phyloP scores from a whole-genome alignment of 1,140 invertebrate species.

The Hylaeus volcanicus region DNA sequence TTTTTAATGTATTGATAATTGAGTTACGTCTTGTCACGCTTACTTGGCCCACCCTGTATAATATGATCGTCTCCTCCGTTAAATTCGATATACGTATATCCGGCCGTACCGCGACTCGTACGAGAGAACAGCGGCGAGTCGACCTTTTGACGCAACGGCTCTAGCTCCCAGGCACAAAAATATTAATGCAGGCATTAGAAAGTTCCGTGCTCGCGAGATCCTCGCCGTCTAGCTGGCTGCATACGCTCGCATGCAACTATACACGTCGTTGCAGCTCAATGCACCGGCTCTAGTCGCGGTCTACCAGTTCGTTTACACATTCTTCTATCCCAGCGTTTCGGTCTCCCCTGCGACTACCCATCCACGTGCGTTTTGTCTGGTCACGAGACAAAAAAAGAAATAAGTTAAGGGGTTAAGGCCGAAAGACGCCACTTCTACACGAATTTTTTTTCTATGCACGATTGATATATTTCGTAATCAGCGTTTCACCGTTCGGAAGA shows the following conservation, averaged over 20 bases:
- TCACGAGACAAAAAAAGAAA: too few species aligned
- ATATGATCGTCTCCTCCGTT: constrained; percentile 37
- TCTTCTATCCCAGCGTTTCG: neutral
- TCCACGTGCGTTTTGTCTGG: too few species aligned
- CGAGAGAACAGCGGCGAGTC: constrained; percentile 50
- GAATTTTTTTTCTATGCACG: too few species aligned
- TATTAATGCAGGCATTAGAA: constrained; percentile 71
- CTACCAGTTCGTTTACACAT: neutral
- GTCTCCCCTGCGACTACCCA: too few species aligned
- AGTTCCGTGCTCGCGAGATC: constrained; percentile 65
- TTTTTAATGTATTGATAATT: too few species aligned
- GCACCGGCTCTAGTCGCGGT: constrained; percentile 12
- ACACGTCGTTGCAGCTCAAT: constrained; percentile 15
- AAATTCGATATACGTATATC: constrained; percentile 50
- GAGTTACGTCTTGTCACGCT: too few species aligned
- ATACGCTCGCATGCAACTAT: neutral
- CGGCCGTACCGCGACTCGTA: constrained; percentile 46
- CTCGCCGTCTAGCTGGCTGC: constrained; percentile 39
- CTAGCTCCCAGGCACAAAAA: constrained; percentile 67
- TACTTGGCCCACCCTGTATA: constrained; percentile 4
- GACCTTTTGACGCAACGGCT: constrained; percentile 70
- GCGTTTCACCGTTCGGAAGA: too few species aligned
- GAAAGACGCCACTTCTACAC: too few species aligned
- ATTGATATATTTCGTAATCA: too few species aligned
- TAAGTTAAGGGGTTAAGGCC: too few species aligned